Conservation (phyloP, 1,140 invertebrate genomes). For the Medauroidea extradentata region DNA sequence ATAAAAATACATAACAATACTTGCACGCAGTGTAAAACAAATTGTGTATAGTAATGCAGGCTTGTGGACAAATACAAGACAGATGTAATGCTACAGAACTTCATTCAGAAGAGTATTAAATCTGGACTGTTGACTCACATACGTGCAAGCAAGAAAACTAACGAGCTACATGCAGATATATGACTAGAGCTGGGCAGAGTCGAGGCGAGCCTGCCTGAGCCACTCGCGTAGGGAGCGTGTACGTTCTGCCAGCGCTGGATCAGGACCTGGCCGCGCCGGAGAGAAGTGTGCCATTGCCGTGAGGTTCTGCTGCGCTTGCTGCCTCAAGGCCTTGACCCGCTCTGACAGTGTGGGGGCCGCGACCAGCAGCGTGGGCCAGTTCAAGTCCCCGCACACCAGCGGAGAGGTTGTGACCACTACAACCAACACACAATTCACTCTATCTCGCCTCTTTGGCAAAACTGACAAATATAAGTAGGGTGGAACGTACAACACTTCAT, state of each 20-base stretch:
- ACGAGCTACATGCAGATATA: too few relatives aligned
- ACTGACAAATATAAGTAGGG: too few relatives aligned
- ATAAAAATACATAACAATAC: too few relatives aligned
- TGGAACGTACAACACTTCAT: too few relatives aligned
- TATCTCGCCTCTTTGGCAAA: too few relatives aligned
- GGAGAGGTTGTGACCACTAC: conserved; percentile 40
- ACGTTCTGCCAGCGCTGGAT: conserved; percentile 57
- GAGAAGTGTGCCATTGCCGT: conserved; percentile 33
- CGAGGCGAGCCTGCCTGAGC: conserved; percentile 51
- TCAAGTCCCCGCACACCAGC: conserved; percentile 55
- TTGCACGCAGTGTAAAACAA: too few relatives aligned
- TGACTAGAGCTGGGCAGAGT: conserved; percentile 37
- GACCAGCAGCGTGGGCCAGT: conserved; percentile 50
- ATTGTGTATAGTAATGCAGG: too few relatives aligned
- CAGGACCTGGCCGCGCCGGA: conserved; percentile 25
- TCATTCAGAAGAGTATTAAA: too few relatives aligned
- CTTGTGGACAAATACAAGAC: too few relatives aligned
- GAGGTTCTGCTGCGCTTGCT: conserved; percentile 41
- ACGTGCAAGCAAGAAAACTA: too few relatives aligned
- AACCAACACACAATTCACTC: conserved; percentile 1
- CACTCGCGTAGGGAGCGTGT: conserved; percentile 61
- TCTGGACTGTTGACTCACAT: too few relatives aligned
- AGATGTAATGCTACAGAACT: too few relatives aligned
- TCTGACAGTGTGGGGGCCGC: conserved; percentile 30
- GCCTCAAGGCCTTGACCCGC: conserved; percentile 41